Evolutionary conservation across 2,888 invertebrate species (phyloP), one percentile per base, ranked within the genome.

Genomic region (Chrysolina haemoptera): DNA sequence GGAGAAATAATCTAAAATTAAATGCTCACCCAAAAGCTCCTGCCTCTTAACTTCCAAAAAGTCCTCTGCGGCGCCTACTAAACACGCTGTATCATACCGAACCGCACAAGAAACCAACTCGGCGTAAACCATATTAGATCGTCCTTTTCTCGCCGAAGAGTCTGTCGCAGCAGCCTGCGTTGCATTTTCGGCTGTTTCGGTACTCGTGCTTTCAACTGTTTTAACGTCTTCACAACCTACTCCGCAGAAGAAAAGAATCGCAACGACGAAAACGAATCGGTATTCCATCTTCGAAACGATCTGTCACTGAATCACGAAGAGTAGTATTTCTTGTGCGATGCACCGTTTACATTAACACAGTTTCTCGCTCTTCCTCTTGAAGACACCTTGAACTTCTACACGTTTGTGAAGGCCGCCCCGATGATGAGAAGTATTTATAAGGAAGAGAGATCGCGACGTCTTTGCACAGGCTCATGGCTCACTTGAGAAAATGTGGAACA

Each of bases 401-500:
- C 82, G 80, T 81, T 83, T 86, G 84, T 86, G 86, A 85, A 86
- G 85, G 84, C 83, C 82, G 81, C 77, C 80, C 35, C 79, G 72
- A 71, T 69, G 76, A 78, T 78, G 80, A 79, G 82, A 83, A 81
- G 84, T 84, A 83, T 87, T 87, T 85, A 86, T 86, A 87, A 81
- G 82, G 80, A 83, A 85, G 85, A 85, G 86, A 86, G 86, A 86
- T 86, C 83, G 85, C 78, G 76, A 80, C 79, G 68, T 65, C 67
- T 76, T 68, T 80, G 79, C 78, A 79, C 81, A 83, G 82, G 80
- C 82, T 82, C 82, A 79, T 82, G 85, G 84, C 75, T 85, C 84
- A 85, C 85, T 84, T 84, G 79, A 78, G 78, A 80, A 83, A 85
- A 86, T 86, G 86, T 86, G 80, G 86, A 85, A 86, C 86, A 82